Evolutionary conservation across 2,113 vertebrate genomes (phyloP), one percentile per base, ranked within the genome.

Genomic region (Rynchops niger): DNA sequence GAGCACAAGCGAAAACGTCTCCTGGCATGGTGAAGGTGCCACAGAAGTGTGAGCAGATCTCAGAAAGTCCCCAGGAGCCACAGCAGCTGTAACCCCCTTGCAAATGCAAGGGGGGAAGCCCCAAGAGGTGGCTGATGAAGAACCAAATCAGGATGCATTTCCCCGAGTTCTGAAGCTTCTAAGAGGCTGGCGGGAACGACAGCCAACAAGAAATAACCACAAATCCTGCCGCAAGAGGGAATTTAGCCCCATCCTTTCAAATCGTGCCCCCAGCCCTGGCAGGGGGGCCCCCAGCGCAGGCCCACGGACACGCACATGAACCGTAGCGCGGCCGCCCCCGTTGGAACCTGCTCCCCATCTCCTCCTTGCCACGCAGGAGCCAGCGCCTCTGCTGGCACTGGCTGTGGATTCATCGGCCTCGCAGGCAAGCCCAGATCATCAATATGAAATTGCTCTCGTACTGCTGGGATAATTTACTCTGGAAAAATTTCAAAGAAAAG

Each of bases 261-360:
- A 29, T 1, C 47, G 11, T 0, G 18, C 7, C 23, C 66, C 45
- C 47, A 38, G 63, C 29, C 27, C 42, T 5, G 56, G 62, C 42
- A 23, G 5, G 30, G 9, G 43, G 45, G 18, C 45, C 17, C 45
- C 45, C 45, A 45, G 9, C 19, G 1, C 11, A 1, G 5, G 40
- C 43, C 40, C 83, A 12, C 1, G 6, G 2, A 13, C 2, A 20
- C 2, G 12, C 27, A 9, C 29, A 6, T 12, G 14, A 13, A 4
- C 8, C 4, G 4, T 18, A 9, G 42, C 0, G 2, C 5, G 9
- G 4, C 67, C 23, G 69, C 29, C 10, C 27, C 52, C 6, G 0
- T 1, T 59, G 32, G 38, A 10, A 6, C 13, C 63, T 3, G n/a
- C 72, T 71, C 47, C 81, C 65, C 71, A 1, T 5, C 22, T 6